A percentile compares a stretch with the other conserved stretches of the same genome.
These are phyloP conservation scores for Eurois occulta DNA, from an alignment of 2,888 invertebrate genomes.

Conservation along the genomic window DNA sequence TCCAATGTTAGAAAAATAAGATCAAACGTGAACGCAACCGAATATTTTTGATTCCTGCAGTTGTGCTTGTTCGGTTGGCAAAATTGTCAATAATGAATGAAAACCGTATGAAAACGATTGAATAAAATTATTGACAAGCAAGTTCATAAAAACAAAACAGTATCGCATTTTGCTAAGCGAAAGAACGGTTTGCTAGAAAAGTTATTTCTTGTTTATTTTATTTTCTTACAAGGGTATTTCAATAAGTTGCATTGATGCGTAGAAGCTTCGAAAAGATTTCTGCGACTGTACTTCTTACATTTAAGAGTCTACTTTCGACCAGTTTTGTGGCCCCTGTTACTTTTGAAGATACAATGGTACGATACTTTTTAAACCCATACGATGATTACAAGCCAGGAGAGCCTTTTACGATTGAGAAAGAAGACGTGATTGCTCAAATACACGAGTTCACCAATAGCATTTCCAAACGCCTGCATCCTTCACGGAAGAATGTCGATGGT, in stretches of 20 bases:
- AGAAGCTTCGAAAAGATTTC: conserved; percentile 63
- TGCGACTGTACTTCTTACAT: conserved; percentile 59
- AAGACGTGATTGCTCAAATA: conserved; percentile 75
- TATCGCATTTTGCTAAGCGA: conserved; percentile 40
- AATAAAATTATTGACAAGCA: conserved; percentile 1
- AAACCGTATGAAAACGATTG: not conserved
- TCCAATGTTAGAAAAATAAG: not conserved
- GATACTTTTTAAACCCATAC: conserved; percentile 84
- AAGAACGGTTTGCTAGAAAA: conserved; percentile 34
- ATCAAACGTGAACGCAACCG: conserved; percentile 47
- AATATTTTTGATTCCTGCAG: not conserved
- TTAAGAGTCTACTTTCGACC: conserved; percentile 61
- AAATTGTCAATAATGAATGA: conserved; percentile 31
- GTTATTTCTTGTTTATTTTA: conserved; percentile 36
- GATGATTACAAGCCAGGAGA: conserved; percentile 77
- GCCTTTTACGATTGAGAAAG: conserved; percentile 69
- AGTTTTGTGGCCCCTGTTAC: conserved; percentile 68
- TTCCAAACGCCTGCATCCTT: conserved; percentile 79
- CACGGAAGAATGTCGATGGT: conserved; percentile 87
- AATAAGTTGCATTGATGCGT: conserved; percentile 67
- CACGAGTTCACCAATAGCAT: conserved; percentile 80
- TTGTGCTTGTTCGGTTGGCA: conserved; percentile 44
- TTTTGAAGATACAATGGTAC: conserved; percentile 80
- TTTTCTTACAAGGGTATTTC: conserved; percentile 32
- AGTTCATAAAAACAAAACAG: conserved; percentile 57